Base-by-base conservation (phyloP, 2,113 vertebrate species). In the Oncorhynchus nerka region DNA sequence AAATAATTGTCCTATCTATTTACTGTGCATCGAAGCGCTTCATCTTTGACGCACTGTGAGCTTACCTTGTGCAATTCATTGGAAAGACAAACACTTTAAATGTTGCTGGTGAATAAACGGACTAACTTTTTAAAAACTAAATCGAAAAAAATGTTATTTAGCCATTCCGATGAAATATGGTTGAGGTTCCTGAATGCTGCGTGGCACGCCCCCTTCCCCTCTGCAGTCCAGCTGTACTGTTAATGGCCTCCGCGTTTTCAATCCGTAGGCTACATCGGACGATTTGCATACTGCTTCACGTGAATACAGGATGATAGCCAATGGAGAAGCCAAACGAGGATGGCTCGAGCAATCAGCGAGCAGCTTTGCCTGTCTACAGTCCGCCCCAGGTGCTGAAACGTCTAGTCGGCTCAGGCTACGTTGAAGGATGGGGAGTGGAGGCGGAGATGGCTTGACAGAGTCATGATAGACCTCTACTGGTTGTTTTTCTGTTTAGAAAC, bases 251-350 rank as follows among this genome's bases (percentile, higher is more conserved):
- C 5, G 55, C 66, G 57, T 65, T 45, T 45, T 45, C 39, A 45
- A 45, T 79, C 51, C 0, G 34, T 13, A 67, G 65, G 73, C 65
- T 13, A 51, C 13, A 67, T 2, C n/a, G 51, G 59, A 4, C 6
- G 7, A 79, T 79, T 79, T 79, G 78, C 78, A 79, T 79, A 74
- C 39, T 45, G 66, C 9, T 39, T 62, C 22, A 71, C 73, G 68
- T 71, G 75, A 48, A 34, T 4, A 20, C 34, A 49, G 26, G 26
- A 12, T 70, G 59, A 61, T 26, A 74, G 72, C 77, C 72, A 79
- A 79, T 79, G 77, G 67, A 6, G 64, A 48, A 19, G 28, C 28
- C 7, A 22, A 22, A 45, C 51, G 13, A 55, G 24, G 13, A 34
- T 0, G 1, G 4, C 26, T 77, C 49, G 65, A 55, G 75, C 77